A percentile compares a stretch with the other conserved stretches of the same genome.
phyloP scores from a whole-genome alignment of 2,888 invertebrate genomes.

The Aplocera efformata region DNA sequence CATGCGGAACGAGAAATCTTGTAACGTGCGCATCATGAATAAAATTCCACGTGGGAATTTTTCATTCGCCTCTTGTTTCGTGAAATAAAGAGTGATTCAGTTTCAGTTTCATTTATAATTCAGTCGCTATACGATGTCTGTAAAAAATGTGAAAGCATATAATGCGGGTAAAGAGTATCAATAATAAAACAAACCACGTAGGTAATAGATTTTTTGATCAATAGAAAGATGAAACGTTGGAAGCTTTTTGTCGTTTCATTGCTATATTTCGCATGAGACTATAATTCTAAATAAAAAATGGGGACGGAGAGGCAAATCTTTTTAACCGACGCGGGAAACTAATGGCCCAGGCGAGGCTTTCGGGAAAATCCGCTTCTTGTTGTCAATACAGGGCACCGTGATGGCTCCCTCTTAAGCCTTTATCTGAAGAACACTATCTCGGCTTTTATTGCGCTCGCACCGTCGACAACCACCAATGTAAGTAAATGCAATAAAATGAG shows the following conservation, averaged over 20 bases:
- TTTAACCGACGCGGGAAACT: conserved; percentile 79
- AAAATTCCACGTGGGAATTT: conserved; percentile 28
- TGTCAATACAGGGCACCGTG: conserved; percentile 77
- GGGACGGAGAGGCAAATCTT: conserved; percentile 73
- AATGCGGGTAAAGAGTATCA: neutral
- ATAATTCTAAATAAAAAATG: conserved; percentile 69
- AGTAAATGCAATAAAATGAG: conserved; percentile 57
- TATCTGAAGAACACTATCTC: conserved; percentile 75
- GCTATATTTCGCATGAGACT: conserved; percentile 64
- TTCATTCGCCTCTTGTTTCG: conserved; percentile 26
- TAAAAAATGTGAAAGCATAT: neutral
- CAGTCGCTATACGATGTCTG: neutral
- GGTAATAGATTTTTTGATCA: conserved; percentile 16
- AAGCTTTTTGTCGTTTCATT: conserved; percentile 47
- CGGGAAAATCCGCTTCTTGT: conserved; percentile 77
- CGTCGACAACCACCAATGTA: conserved; percentile 50
- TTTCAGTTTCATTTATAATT: conserved; percentile 9
- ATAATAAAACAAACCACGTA: conserved; percentile 12
- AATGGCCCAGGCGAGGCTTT: conserved; percentile 79
- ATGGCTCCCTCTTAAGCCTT: conserved; percentile 77
- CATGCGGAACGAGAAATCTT: conserved; percentile 49
- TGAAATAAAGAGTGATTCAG: conserved; percentile 5
- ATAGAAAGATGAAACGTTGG: conserved; percentile 25
- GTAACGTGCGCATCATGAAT: conserved; percentile 37
- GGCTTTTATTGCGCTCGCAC: conserved; percentile 64